Evolutionary conservation across 2,113 vertebrate species (phyloP).

Genomic region (Sphyrna mokarran): DNA sequence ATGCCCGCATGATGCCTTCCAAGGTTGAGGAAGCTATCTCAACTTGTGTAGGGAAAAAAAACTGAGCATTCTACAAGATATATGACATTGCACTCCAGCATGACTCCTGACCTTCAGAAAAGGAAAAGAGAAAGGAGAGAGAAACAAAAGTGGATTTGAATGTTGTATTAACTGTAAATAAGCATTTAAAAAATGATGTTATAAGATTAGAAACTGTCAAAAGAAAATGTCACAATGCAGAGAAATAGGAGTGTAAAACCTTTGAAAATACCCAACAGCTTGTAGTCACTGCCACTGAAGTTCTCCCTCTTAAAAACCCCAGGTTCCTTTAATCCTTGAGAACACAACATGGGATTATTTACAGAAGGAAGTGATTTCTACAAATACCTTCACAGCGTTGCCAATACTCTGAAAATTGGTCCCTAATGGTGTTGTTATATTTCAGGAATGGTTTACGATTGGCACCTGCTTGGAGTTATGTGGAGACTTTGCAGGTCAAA

Average conservation of each 20-base stretch:
- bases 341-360: background rate
- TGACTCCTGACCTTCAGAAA: background rate
- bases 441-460: slow-evolving; percentile 18
- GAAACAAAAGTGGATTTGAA: background rate
- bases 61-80: background rate
- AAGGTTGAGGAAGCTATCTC: too few species aligned
- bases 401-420: background rate
- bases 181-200: background rate
- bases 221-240: background rate
- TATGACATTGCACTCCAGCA: background rate
- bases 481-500: background rate
- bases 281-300: background rate
- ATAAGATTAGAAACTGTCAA: background rate
- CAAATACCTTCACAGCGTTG: slow-evolving; percentile 21
- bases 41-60: background rate
- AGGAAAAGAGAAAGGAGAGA: background rate
- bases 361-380: slow-evolving; percentile 8
- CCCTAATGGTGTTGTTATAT: slow-evolving; percentile 23
- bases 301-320: background rate
- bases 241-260: background rate
- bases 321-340: slow-evolving; percentile 11
- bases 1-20: background rate
- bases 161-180: background rate
- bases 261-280: background rate
- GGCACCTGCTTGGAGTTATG: background rate